phyloP scores from a whole-genome alignment of 2,888 invertebrate genomes.

The Beris morrisii region DNA sequence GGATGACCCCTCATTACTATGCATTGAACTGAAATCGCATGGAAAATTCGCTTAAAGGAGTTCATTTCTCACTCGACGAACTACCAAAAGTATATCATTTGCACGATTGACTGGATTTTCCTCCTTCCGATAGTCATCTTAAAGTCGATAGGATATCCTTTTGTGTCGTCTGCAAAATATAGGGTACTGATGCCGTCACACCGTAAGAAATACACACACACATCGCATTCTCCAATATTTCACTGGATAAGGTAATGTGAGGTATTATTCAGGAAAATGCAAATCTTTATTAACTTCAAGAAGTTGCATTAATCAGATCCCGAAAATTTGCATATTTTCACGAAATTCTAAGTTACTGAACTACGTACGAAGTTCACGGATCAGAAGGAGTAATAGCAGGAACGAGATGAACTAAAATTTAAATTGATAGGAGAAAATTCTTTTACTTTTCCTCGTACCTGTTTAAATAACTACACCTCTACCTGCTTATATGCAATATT shows the following conservation, averaged over 20 bases:
- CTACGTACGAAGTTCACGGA: not conserved
- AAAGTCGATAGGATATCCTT: conserved; percentile 17
- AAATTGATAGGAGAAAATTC: too few species aligned
- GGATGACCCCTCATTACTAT: conserved; percentile 47
- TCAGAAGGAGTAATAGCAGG: too few species aligned
- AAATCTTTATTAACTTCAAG: conserved; percentile 5
- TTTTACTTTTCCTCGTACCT: too few species aligned
- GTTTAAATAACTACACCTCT: too few species aligned
- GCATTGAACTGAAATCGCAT: conserved; percentile 48
- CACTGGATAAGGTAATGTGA: not conserved
- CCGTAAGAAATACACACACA: not conserved
- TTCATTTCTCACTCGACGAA: conserved; percentile 38
- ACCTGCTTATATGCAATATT: too few species aligned
- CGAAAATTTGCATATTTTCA: conserved; percentile 4
- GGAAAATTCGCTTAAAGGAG: conserved; percentile 46
- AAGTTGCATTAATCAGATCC: conserved; percentile 13
- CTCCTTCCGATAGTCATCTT: conserved; percentile 27
- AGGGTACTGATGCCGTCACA: not conserved
- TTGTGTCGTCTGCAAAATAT: conserved; percentile 1
- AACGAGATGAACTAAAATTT: too few species aligned
- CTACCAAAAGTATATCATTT: conserved; percentile 35
- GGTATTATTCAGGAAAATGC: conserved; percentile 3
- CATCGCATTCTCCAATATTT: conserved; percentile 4
- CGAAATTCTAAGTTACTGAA: not conserved
- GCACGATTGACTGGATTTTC: conserved; percentile 36